Conservation (phyloP, 2,888 invertebrate species). For the Pollenia angustigena region DNA sequence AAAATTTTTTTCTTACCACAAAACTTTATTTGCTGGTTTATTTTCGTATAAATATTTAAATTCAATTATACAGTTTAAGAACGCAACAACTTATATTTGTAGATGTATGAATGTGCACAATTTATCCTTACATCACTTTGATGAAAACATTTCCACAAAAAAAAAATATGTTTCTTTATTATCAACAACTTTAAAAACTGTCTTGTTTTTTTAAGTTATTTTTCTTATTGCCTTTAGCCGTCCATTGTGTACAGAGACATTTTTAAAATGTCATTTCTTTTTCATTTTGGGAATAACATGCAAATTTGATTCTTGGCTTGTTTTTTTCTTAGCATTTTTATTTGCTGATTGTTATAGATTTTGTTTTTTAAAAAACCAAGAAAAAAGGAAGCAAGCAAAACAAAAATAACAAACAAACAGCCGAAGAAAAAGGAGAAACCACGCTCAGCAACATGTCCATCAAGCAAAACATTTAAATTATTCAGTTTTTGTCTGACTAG, state of each 20-base stretch:
- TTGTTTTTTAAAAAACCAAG: slow-evolving; percentile 27
- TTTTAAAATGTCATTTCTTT: slow-evolving; percentile 64
- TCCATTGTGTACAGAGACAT: slow-evolving; percentile 36
- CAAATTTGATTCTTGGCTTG: slow-evolving; percentile 65
- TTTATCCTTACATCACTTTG: background rate
- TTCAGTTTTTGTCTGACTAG: slow-evolving; percentile 65
- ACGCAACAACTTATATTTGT: background rate
- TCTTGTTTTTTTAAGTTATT: slow-evolving; percentile 34
- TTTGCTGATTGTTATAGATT: background rate
- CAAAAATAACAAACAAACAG: slow-evolving; percentile 36
- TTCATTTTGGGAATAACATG: slow-evolving; percentile 69
- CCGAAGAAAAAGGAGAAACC: slow-evolving; percentile 11
- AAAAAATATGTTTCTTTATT: slow-evolving; percentile 28
- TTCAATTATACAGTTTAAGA: slow-evolving; percentile 73
- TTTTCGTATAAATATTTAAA: slow-evolving; percentile 72
- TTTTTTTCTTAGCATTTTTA: background rate
- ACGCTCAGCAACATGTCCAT: slow-evolving; percentile 67
- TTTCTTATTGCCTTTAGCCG: slow-evolving; percentile 34
- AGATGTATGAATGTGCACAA: background rate
- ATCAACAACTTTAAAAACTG: slow-evolving; percentile 51
- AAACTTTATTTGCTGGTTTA: background rate
- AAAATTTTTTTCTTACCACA: background rate
- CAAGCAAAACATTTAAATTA: slow-evolving; percentile 70
- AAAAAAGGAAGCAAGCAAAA: slow-evolving; percentile 10
- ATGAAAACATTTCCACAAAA: background rate